Evolutionary conservation across 2,888 invertebrate species (phyloP), one percentile per base, ranked within the genome.

Genomic region (Mimas tiliae): DNA sequence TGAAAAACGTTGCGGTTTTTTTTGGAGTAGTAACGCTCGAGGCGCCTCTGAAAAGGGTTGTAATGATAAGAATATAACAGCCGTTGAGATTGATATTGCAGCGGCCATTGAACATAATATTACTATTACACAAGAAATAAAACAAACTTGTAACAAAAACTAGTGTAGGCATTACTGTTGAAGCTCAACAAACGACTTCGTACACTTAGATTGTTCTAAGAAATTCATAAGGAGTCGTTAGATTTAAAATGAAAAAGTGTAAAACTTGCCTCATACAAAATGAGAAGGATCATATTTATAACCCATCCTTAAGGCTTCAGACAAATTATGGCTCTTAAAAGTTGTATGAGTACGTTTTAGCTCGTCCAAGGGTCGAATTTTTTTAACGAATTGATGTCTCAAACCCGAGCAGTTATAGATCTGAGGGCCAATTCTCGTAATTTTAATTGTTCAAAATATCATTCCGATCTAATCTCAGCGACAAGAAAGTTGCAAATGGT

Each of bases 1-100:
- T 81, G 82, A 82, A 80, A 81, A 83, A 81, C 80, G 77, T 78
- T 79, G 74, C 71, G 78, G 69, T 80, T 76, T 78, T 81, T 38
- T 73, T 75, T 74, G 66, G 70, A 58, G 69, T 74, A 79, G 73
- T 67, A 73, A 69, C 70, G 70, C 72, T 70, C 65, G 69, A 58
- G 72, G 76, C 74, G 67, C 55, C 65, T 27, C 52, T 67, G 71
- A 68, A 71, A 74, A 70, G 69, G 74, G 65, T 72, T 71, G 70
- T 71, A 74, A 69, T 67, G 67, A 71, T 68, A 70, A 73, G 42
- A 64, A 65, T 72, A 79, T 62, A 70, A 70, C 67, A 72, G 70
- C 42, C 55, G 66, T 71, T 67, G 64, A 70, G 65, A 69, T 63
- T 71, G 64, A 58, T 27, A 70, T 69, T 34, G 62, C 16, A 16